phyloP scores from a whole-genome alignment of 2,797 vertebrate species.

The Euthynnus affinis region DNA sequence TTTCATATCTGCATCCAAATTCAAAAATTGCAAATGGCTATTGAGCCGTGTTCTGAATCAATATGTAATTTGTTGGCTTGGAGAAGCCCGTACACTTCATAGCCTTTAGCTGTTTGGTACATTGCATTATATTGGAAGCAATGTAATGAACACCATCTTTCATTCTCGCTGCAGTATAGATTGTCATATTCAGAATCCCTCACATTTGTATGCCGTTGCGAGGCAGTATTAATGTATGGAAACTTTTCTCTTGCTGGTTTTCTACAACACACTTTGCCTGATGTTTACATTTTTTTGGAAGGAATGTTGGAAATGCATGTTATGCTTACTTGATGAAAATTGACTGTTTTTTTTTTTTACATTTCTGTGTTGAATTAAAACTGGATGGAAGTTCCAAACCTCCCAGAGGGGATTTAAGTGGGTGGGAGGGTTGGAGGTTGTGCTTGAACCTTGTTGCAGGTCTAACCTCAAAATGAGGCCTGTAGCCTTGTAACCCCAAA shows the following conservation, averaged over 20 bases:
- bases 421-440: neutral
- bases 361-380: constrained; percentile 71
- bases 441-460: constrained; percentile 36
- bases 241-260: constrained; percentile 33
- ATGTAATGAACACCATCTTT: constrained; percentile 82
- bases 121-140: constrained; percentile 71
- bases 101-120: constrained; percentile 79
- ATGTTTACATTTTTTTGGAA: constrained; percentile 78
- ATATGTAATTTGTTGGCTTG: constrained; percentile 81
- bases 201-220: constrained; percentile 6
- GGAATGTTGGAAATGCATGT: constrained; percentile 66
- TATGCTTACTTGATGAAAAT: constrained; percentile 57
- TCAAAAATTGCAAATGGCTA: constrained; percentile 77
- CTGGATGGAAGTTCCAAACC: constrained; percentile 50
- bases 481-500: constrained; percentile 51
- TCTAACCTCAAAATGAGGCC: constrained; percentile 54
- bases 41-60: constrained; percentile 75
- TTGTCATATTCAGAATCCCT: constrained; percentile 68
- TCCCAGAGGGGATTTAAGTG: constrained; percentile 16
- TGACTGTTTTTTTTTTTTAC: constrained; percentile 35
- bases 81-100: constrained; percentile 56
- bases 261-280: constrained; percentile 41
- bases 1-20: constrained; percentile 78
- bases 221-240: constrained; percentile 60
- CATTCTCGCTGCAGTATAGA: constrained; percentile 70